Conservation (phyloP, 2,113 vertebrate species). For the Podocnemis expansa region DNA sequence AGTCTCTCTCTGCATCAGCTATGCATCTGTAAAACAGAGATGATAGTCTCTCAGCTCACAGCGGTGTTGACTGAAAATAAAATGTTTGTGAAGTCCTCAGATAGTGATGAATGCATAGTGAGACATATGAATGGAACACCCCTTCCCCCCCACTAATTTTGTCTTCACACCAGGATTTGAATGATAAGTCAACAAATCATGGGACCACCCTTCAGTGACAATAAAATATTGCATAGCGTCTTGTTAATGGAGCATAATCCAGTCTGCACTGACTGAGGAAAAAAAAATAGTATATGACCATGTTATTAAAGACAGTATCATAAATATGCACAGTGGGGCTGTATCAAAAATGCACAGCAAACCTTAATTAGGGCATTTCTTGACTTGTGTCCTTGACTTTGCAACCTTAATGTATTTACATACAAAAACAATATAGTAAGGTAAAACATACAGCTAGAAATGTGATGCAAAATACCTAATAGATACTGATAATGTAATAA, state of each 20-base stretch:
- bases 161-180: neutral
- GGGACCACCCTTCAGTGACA: accelerated
- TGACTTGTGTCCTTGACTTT: neutral
- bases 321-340: neutral
- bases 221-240: neutral
- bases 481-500: neutral
- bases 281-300: accelerated
- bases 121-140: neutral
- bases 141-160: neutral
- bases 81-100: neutral
- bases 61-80: neutral
- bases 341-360: neutral
- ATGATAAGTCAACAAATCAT: neutral
- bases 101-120: accelerated
- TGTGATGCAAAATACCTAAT: neutral
- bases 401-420: neutral
- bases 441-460: neutral
- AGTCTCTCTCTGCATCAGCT: neutral
- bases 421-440: neutral
- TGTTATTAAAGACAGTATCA: neutral
- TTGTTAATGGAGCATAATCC: neutral
- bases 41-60: neutral
- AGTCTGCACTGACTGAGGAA: neutral
- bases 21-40: neutral
- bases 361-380: neutral